Evolutionary conservation across 1,140 invertebrate genomes (phyloP).

Genomic region (Bombus affinis): DNA sequence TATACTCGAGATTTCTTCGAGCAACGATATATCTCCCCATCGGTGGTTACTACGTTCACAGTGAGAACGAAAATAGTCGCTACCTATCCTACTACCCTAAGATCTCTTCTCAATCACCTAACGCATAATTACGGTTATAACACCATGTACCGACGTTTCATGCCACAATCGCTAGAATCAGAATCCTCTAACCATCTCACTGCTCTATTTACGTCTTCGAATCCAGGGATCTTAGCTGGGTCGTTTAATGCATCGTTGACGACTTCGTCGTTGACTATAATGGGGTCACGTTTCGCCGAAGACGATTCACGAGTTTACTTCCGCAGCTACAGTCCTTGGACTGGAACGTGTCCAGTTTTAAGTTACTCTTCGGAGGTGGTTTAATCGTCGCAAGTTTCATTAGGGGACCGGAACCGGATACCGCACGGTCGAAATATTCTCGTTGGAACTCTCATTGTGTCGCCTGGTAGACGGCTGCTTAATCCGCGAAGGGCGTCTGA

Average conservation of each 20-base stretch:
- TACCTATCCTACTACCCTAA: too few relatives aligned
- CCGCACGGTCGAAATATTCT: conserved; percentile 35
- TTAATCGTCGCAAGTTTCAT: conserved; percentile 47
- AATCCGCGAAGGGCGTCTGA: conserved; percentile 7
- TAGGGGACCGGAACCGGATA: conserved; percentile 40
- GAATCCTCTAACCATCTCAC: background rate
- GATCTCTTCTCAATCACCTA: too few relatives aligned
- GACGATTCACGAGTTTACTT: conserved; percentile 30
- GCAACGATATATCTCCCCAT: too few relatives aligned
- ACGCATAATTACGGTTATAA: too few relatives aligned
- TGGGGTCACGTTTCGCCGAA: conserved; percentile 28
- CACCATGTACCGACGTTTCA: too few relatives aligned
- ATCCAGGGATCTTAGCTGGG: background rate
- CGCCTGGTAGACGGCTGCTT: background rate
- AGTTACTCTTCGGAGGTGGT: conserved; percentile 25
- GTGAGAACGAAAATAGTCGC: too few relatives aligned
- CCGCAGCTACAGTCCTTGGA: background rate
- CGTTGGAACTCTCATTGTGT: conserved; percentile 44
- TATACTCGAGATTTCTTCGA: too few relatives aligned
- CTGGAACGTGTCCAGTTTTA: conserved; percentile 46
- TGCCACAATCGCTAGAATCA: too few relatives aligned
- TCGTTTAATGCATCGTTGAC: conserved; percentile 39
- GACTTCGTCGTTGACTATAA: background rate
- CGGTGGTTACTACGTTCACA: too few relatives aligned
- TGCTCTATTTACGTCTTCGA: too few relatives aligned